These are phyloP conservation scores for Chrysolina haemoptera DNA, from an alignment of 2,888 invertebrate genomes.

Conservation along the genomic window DNA sequence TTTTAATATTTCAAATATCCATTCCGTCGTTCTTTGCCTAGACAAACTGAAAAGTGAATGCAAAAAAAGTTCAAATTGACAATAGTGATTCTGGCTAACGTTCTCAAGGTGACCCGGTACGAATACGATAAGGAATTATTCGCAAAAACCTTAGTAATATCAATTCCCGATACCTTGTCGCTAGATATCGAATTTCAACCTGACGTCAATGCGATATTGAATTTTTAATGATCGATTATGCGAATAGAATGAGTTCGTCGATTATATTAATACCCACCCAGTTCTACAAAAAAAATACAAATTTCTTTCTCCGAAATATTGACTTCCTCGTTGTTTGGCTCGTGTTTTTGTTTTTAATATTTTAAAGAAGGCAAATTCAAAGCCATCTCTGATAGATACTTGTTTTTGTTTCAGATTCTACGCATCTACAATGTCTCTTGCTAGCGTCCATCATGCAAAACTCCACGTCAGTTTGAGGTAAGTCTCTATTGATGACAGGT, in stretches of 20 bases:
- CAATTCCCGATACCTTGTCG: background rate
- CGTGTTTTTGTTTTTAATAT: too few relatives aligned
- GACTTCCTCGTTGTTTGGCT: too few relatives aligned
- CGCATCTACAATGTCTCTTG: conserved; percentile 72
- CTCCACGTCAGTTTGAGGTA: conserved; percentile 68
- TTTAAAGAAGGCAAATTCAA: too few relatives aligned
- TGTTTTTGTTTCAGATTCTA: conserved; percentile 66
- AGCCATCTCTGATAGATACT: conserved; percentile 36
- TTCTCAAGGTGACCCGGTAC: background rate
- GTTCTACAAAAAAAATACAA: background rate
- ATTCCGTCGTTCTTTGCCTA: too few relatives aligned
- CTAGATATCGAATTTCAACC: background rate
- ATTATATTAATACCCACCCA: background rate
- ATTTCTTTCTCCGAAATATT: too few relatives aligned
- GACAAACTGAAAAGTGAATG: too few relatives aligned
- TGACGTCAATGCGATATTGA: conserved; percentile 13
- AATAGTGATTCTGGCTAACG: too few relatives aligned
- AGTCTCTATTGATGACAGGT: conserved; percentile 40
- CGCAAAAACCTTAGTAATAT: background rate
- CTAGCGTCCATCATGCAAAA: conserved; percentile 73
- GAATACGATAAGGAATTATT: background rate
- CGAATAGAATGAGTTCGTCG: background rate
- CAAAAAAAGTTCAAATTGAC: too few relatives aligned
- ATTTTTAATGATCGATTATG: background rate
- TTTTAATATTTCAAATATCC: too few relatives aligned